Evolutionary conservation across 2,113 vertebrate genomes (phyloP), one percentile per base, ranked within the genome.

Genomic region (Gymnobelideus leadbeateri): DNA sequence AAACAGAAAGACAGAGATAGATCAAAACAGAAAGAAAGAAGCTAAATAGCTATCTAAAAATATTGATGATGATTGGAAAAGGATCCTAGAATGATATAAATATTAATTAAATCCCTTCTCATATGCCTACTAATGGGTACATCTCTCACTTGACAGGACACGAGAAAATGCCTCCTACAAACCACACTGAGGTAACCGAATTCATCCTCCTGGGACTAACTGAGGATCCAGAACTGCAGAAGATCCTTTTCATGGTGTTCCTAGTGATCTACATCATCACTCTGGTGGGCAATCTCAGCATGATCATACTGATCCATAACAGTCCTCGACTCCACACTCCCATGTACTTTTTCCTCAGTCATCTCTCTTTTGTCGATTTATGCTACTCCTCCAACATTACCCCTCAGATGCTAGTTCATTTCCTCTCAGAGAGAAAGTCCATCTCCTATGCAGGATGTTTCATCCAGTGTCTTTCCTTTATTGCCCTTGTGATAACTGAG

Each of bases 171-270:
- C n/a, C 77, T 16, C 53, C 28, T 0, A 0, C 0, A 8, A 98
- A 98, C n/a, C 46, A 94, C 19, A 97, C 95, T 0, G 0, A 1
- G 0, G 49, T 61, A 21, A 90, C 9, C 0, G 94, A 96, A 26
- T 98, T 98, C 61, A 93, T 95, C n/a, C 96, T 97, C 24, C 6
- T 97, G 90, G 97, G 97, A 68, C 97, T 97, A 90, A 97, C 97
- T 9, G 90, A 96, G 0, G 53, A 96, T 47, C 96, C 94, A 0
- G 8, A 26, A 0, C 54, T 97, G 8, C 55, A 93, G 93, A 97
- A 50, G 50, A 54, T 94, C 19, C 93, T 98, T 16, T 98, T 97
- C 24, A 92, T 46, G 2, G 25, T 97, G 0, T 96, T 98, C 89
- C 93, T 98, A 53, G 57, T 50, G 0, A 90, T 97, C 51, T 98